Percentiles rank a stretch among this genome's conserved stretches.
Conservation (phyloP, 1,140 invertebrate genomes). For the Neomicropteryx cornuta region DNA sequence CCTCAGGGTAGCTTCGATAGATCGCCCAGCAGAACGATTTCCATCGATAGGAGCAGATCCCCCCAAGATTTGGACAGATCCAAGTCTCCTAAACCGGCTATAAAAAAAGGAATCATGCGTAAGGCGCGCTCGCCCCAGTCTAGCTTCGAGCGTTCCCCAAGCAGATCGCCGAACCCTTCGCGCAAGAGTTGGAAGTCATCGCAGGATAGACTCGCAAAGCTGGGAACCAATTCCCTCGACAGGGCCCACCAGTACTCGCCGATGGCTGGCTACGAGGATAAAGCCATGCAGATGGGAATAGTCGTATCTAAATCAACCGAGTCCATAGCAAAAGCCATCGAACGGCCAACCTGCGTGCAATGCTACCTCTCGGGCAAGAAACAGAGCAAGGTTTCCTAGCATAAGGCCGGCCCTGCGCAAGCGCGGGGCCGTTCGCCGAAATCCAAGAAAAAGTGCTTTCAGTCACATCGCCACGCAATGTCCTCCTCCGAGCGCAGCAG, state of each 20-base stretch:
- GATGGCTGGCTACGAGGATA: slow-evolving; percentile 35
- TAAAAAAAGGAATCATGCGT: slow-evolving; percentile 37
- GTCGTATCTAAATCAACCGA: slow-evolving; percentile 39
- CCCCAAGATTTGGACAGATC: slow-evolving; percentile 31
- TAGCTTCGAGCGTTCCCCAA: slow-evolving; percentile 35
- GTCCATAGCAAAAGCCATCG: slow-evolving; percentile 42
- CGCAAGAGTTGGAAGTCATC: slow-evolving; percentile 32
- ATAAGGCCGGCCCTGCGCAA: slow-evolving; percentile 39
- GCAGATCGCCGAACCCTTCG: slow-evolving; percentile 33
- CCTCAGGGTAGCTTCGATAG: slow-evolving; percentile 37
- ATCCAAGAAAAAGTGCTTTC: slow-evolving; percentile 32
- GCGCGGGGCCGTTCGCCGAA: slow-evolving; percentile 37
- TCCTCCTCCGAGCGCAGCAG: slow-evolving; percentile 35
- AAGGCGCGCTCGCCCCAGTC: slow-evolving; percentile 32
- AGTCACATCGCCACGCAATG: slow-evolving; percentile 22
- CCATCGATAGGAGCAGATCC: slow-evolving; percentile 28
- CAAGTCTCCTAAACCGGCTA: slow-evolving; percentile 32
- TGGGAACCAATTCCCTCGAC: slow-evolving; percentile 37
- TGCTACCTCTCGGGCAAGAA: slow-evolving; percentile 48
- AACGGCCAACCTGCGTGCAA: slow-evolving; percentile 54
- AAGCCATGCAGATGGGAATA: slow-evolving; percentile 39
- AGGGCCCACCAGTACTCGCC: slow-evolving; percentile 37
- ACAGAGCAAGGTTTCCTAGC: slow-evolving; percentile 46
- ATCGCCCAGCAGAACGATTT: slow-evolving; percentile 29
- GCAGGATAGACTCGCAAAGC: slow-evolving; percentile 33